Evolutionary conservation across 2,797 vertebrate species (phyloP).

Genomic region (Silurus aristotelis): DNA sequence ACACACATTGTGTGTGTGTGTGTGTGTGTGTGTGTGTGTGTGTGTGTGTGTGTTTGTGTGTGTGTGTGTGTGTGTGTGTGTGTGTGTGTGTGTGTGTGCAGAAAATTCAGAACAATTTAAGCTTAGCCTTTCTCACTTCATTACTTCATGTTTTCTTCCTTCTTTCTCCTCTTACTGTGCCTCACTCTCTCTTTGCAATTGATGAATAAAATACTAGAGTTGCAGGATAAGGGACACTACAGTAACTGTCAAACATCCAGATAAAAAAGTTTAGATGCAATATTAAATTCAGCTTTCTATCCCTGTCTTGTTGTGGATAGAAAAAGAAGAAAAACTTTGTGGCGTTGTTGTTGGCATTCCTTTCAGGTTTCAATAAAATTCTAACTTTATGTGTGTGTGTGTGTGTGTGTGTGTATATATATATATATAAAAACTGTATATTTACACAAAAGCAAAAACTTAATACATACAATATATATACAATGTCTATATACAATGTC

Average conservation of each 20-base stretch:
- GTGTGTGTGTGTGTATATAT: too few relatives aligned
- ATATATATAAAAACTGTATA: too few relatives aligned
- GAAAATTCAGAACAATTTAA: constrained; percentile 68
- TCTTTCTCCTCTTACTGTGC: constrained; percentile 40
- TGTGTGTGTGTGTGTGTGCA: constrained; percentile 52
- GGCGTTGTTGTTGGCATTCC: constrained; percentile 30
- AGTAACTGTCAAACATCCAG: constrained; percentile 76
- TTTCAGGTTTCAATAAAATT: constrained; percentile 28
- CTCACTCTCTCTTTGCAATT: constrained; percentile 64
- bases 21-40: not conserved
- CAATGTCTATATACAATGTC: too few relatives aligned
- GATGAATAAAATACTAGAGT: constrained; percentile 68
- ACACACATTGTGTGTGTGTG: not conserved
- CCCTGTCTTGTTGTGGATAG: constrained; percentile 55
- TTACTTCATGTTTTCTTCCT: constrained; percentile 52
- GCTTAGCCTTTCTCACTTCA: constrained; percentile 56
- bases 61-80: not conserved
- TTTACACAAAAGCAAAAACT: too few relatives aligned
- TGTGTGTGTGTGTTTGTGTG: not conserved
- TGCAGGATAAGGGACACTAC: constrained; percentile 66
- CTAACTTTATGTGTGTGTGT: constrained; percentile 1
- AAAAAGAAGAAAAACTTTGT: constrained; percentile 56
- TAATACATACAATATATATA: too few relatives aligned
- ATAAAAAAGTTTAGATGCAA: constrained; percentile 65
- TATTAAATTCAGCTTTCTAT: constrained; percentile 60